Percentiles rank a stretch among this genome's conserved stretches.
Conservation (phyloP, 2,888 invertebrate genomes). For the Antheraea assamensis region DNA sequence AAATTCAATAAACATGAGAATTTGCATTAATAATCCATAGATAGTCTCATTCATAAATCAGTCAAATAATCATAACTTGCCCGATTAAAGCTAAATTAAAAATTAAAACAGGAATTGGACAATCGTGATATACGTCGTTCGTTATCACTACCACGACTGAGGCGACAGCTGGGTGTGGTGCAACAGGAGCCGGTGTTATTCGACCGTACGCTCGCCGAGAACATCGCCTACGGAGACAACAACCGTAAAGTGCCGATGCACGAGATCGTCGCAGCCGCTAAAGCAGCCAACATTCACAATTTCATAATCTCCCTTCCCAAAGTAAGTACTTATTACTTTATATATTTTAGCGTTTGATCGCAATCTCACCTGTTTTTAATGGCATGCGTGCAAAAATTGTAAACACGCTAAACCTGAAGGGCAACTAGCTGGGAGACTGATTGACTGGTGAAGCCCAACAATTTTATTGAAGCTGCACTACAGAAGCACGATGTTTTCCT, state of each 20-base stretch:
- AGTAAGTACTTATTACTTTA: conserved; percentile 63
- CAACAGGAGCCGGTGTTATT: conserved; percentile 94
- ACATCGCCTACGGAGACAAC: conserved; percentile 94
- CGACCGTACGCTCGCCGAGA: conserved; percentile 90
- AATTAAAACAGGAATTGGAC: conserved; percentile 71
- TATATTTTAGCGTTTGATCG: neutral
- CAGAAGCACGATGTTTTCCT: no score
- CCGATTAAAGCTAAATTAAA: neutral
- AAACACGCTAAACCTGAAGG: no score
- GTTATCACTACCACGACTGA: conserved; percentile 85
- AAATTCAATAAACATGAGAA: neutral
- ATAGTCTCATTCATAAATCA: neutral
- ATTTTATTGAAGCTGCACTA: no score
- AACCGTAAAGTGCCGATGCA: conserved; percentile 84
- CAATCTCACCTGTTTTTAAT: no score
- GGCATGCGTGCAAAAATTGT: no score
- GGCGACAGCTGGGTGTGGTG: conserved; percentile 90
- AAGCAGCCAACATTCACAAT: conserved; percentile 90
- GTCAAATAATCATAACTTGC: neutral
- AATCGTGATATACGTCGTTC: conserved; percentile 79
- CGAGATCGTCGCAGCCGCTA: conserved; percentile 89
- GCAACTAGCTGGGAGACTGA: no score
- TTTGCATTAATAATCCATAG: neutral
- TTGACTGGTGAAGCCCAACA: no score
- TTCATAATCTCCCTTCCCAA: conserved; percentile 88